These are phyloP conservation scores for Grus americana DNA, from an alignment of 2,113 vertebrate genomes.

Conservation along the genomic window DNA sequence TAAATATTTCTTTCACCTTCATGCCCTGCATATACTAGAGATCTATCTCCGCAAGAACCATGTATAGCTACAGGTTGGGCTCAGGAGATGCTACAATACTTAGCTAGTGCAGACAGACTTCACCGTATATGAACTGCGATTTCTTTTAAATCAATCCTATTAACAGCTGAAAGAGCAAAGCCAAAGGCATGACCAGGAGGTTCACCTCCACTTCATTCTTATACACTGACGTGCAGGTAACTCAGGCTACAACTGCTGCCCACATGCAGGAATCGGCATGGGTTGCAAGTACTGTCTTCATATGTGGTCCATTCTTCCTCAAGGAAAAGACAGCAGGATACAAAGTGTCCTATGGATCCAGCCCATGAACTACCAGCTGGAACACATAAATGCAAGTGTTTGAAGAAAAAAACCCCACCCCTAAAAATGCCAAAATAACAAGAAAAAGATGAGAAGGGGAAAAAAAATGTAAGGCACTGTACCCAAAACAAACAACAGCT, in stretches of 20 bases:
- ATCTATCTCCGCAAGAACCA: neutral
- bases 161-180: neutral
- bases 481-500: neutral
- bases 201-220: neutral
- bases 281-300: neutral
- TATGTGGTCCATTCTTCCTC: neutral
- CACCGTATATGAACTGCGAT: neutral
- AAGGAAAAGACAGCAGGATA: neutral
- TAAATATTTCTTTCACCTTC: neutral
- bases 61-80: neutral
- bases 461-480: neutral
- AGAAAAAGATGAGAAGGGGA: neutral
- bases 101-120: neutral
- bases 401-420: neutral
- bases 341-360: neutral
- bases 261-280: neutral
- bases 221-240: neutral
- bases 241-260: neutral
- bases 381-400: neutral
- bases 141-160: neutral
- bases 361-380: neutral
- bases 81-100: neutral
- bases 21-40: neutral
- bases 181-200: neutral
- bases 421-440: neutral